A percentile compares a stretch with the other conserved stretches of the same genome.
These are phyloP conservation scores for Drosophila bipectinata DNA, from an alignment of 1,140 invertebrate species.

Conservation along the genomic window DNA sequence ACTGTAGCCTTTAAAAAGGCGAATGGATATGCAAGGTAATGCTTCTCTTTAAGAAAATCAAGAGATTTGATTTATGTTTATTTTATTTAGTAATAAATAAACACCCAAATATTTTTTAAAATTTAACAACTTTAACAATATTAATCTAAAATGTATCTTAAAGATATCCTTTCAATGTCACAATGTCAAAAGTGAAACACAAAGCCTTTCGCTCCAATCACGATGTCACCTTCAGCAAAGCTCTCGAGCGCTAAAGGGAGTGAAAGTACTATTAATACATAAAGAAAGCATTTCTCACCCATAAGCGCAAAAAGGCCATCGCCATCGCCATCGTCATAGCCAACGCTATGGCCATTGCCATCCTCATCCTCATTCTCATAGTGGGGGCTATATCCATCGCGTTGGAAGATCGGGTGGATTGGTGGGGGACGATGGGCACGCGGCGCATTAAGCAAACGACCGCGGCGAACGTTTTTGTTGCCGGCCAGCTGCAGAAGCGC, in stretches of 20 bases:
- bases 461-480: conserved; percentile 54
- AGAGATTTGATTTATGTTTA: no score
- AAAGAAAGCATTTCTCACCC: conserved; percentile 80
- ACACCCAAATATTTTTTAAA: no score
- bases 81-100: no score
- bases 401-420: conserved; percentile 25
- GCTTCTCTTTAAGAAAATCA: no score
- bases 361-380: background rate
- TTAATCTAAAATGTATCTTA: no score
- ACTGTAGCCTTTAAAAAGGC: no score
- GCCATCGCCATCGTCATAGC: conserved; percentile 41
- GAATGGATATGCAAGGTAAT: no score
- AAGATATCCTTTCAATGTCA: no score
- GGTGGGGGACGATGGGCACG: conserved; percentile 23
- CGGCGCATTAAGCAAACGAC: conserved; percentile 77
- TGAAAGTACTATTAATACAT: conserved; percentile 78
- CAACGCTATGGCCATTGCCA: conserved; percentile 6
- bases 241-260: conserved; percentile 71
- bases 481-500: conserved; percentile 71
- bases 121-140: no score
- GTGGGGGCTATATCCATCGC: conserved; percentile 19
- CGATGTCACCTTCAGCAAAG: conserved; percentile 39
- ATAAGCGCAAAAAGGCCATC: conserved; percentile 79
- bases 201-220: conserved; percentile 15
- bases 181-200: background rate